Evolutionary conservation across 2,113 vertebrate genomes (phyloP).

Genomic region (Cromileptes altivelis): DNA sequence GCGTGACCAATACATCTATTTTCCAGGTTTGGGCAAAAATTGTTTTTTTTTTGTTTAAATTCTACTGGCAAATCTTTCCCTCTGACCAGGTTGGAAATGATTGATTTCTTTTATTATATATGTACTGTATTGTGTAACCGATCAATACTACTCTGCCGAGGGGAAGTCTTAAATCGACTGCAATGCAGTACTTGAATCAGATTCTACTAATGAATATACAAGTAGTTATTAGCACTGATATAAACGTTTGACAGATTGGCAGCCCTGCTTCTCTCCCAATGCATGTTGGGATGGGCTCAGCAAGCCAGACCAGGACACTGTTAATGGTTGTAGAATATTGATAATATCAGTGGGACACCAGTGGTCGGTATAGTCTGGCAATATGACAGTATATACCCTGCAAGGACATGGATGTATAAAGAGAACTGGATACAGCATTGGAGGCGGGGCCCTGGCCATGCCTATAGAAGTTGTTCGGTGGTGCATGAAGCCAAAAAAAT

Average conservation of each 20-base stretch:
- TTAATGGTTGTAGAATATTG: neutral
- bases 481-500: too few relatives aligned
- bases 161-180: slow-evolving; percentile 6
- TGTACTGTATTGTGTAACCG: neutral
- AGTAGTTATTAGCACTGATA: slow-evolving; percentile 2
- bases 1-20: slow-evolving; percentile 14
- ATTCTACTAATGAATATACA: slow-evolving; percentile 27
- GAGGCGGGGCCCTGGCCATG: too few relatives aligned
- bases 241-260: slow-evolving; percentile 9
- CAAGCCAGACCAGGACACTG: neutral
- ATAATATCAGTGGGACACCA: neutral
- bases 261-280: neutral
- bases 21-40: neutral
- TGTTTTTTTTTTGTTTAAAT: slow-evolving; percentile 11
- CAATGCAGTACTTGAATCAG: slow-evolving; percentile 28
- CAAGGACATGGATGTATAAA: too few relatives aligned
- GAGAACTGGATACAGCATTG: too few relatives aligned
- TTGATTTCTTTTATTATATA: slow-evolving; percentile 8
- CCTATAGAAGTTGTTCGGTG: too few relatives aligned
- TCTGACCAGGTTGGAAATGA: neutral
- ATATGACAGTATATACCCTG: too few relatives aligned
- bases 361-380: neutral
- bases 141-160: slow-evolving; percentile 13
- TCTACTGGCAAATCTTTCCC: neutral
- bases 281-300: neutral